Evolutionary conservation across 1,140 invertebrate genomes (phyloP).

Genomic region (Rhyacophila brunnea): DNA sequence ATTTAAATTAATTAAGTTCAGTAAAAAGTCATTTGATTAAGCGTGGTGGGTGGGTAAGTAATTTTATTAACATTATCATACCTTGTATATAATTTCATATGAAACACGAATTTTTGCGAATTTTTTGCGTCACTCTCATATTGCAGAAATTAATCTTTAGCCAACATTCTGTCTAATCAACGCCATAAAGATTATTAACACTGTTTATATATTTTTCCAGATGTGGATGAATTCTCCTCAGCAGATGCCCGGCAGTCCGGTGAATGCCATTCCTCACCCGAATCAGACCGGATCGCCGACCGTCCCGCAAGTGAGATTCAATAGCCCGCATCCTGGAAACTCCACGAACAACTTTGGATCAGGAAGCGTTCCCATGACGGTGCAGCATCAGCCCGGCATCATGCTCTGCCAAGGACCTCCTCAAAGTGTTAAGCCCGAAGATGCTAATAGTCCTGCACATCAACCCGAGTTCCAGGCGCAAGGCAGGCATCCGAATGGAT

Average conservation of each 20-base stretch:
- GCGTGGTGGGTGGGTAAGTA: no score
- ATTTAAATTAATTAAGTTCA: no score
- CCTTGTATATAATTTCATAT: no score
- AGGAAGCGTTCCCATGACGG: slow-evolving; percentile 16
- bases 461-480: slow-evolving; percentile 17
- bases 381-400: background rate
- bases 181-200: no score
- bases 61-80: no score
- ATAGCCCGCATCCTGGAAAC: slow-evolving; percentile 10
- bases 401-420: slow-evolving; percentile 10
- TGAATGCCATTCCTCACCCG: slow-evolving; percentile 11
- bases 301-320: slow-evolving; percentile 22
- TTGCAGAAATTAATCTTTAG: no score
- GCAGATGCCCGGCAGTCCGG: slow-evolving; percentile 7
- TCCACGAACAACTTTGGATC: slow-evolving; percentile 14
- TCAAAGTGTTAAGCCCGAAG: slow-evolving; percentile 9
- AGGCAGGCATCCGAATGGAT: slow-evolving; percentile 13
- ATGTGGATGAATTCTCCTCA: slow-evolving; percentile 29
- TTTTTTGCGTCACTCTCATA: no score
- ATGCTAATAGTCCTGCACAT: background rate
- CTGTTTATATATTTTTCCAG: slow-evolving; percentile 15
- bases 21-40: no score
- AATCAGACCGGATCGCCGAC: slow-evolving; percentile 19
- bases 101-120: no score
- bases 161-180: no score